Evolutionary conservation across 2,113 vertebrate species (phyloP).

Genomic region (Felis catus): DNA sequence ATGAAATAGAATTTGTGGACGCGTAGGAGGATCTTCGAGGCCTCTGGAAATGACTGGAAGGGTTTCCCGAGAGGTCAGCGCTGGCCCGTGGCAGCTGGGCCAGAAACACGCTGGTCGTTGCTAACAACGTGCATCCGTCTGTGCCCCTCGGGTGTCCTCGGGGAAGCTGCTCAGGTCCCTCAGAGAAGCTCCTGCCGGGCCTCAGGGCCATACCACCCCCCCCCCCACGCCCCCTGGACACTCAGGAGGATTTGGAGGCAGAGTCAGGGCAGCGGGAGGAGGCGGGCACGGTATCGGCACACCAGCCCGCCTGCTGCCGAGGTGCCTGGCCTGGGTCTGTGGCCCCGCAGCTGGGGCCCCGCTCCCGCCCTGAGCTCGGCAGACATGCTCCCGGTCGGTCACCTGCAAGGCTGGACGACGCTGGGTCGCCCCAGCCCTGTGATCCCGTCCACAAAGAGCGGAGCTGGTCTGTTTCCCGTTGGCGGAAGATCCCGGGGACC

Average conservation of each 20-base stretch:
- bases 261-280: accelerated
- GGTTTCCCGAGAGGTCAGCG: accelerated
- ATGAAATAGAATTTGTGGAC: no score
- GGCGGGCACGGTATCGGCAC: accelerated
- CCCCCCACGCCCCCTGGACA: background rate
- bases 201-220: background rate
- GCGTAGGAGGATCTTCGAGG: accelerated
- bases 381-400: accelerated
- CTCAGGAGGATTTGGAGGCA: background rate
- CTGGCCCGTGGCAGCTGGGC: background rate
- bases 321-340: background rate
- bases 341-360: accelerated
- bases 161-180: background rate
- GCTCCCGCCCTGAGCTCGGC: accelerated
- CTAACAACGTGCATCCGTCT: accelerated
- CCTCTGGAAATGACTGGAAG: background rate
- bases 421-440: background rate
- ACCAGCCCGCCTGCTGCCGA: background rate
- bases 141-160: accelerated
- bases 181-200: accelerated
- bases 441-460: background rate
- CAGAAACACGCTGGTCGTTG: no score
- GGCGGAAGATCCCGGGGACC: background rate
- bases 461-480: accelerated
- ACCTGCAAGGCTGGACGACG: no score